These are phyloP conservation scores for Microcebus tavaratra DNA, from an alignment of 2,113 vertebrate genomes.

Conservation along the genomic window DNA sequence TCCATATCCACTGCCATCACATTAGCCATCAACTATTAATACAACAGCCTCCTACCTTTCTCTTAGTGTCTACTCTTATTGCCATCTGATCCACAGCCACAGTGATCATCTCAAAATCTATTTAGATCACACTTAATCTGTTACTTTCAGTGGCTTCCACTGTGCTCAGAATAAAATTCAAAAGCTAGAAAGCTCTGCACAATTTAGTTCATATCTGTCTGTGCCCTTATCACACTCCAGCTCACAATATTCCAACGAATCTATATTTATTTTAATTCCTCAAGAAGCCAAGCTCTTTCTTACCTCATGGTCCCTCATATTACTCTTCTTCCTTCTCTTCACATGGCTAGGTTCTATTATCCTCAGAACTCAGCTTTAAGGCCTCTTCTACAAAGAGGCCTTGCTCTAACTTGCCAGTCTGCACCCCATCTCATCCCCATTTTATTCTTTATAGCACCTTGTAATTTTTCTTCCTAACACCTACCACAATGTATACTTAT, in stretches of 20 bases:
- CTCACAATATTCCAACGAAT: not conserved
- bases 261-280: not conserved
- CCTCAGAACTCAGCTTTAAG: slow-evolving; percentile 2
- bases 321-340: not conserved
- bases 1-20: not conserved
- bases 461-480: not conserved
- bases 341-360: not conserved
- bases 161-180: not conserved
- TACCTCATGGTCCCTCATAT: not conserved
- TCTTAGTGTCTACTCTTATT: not conserved
- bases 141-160: not conserved
- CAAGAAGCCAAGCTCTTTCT: not conserved
- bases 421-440: not conserved
- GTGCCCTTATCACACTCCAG: not conserved
- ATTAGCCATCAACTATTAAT: not conserved
- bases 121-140: not conserved
- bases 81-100: not conserved
- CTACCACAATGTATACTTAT: not conserved
- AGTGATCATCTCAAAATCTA: not conserved
- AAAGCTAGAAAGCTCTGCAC: not conserved
- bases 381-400: not conserved
- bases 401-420: not conserved
- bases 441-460: not conserved
- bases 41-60: not conserved
- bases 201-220: not conserved